Evolutionary conservation across 1,140 invertebrate genomes (phyloP).

Genomic region (Sweltsa coloradensis): DNA sequence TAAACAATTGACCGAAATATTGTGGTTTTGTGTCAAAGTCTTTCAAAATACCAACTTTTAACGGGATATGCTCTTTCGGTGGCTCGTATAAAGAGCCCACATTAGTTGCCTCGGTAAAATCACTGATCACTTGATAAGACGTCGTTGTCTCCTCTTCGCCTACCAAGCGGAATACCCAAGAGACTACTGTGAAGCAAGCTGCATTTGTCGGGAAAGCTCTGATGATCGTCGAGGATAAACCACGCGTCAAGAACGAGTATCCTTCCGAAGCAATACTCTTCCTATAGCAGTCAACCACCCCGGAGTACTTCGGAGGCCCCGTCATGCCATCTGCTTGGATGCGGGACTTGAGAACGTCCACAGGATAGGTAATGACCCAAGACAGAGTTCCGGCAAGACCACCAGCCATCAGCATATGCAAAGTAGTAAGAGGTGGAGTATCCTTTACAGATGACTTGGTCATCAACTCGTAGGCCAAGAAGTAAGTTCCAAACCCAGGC

Average conservation of each 20-base stretch:
- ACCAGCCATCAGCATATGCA: conserved; percentile 57
- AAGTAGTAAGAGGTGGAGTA: conserved; percentile 32
- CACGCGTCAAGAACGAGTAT: conserved; percentile 48
- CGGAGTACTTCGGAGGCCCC: conserved; percentile 48
- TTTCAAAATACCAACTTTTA: too few species aligned
- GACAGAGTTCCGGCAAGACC: conserved; percentile 72
- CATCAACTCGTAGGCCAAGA: conserved; percentile 61
- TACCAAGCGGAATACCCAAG: conserved; percentile 46
- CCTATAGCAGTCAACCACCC: conserved; percentile 55
- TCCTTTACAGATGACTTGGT: conserved; percentile 24
- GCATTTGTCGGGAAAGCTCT: conserved; percentile 89
- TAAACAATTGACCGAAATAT: too few species aligned
- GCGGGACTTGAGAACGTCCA: conserved; percentile 82
- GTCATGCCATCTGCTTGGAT: conserved; percentile 60
- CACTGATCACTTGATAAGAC: too few species aligned
- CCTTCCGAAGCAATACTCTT: conserved; percentile 59
- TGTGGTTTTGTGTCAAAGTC: too few species aligned
- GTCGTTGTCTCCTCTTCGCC: neutral
- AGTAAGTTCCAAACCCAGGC: conserved; percentile 60
- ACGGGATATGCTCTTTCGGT: too few species aligned
- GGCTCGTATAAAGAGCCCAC: too few species aligned
- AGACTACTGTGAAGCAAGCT: conserved; percentile 75
- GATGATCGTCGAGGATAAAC: conserved; percentile 61
- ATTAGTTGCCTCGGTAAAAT: too few species aligned
- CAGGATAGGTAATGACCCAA: conserved; percentile 75